Evolutionary conservation across 1,140 invertebrate species (phyloP), one percentile per base, ranked within the genome.

Genomic region (Papilio polyxenes): DNA sequence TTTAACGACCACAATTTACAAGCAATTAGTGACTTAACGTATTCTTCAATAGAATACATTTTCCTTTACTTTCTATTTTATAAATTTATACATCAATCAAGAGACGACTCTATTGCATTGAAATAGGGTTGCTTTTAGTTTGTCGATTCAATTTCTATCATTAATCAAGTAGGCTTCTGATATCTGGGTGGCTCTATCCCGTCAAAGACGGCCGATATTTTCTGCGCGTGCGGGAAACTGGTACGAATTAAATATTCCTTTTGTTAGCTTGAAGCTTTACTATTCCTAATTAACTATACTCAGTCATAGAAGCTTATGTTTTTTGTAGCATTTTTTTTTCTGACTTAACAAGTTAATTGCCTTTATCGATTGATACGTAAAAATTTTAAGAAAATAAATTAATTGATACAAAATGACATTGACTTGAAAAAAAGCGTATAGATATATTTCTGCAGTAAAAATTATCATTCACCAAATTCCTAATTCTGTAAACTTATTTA

Each of bases 181-280:
- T 65, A 65, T 65, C 23, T 56, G 53, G 13, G 53, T 65, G 10
- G 9, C 2, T 20, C 62, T 65, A 65, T 65, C 62, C 9, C 62
- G 31, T 69, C 65, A 72, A 40, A 72, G 65, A 37, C 31, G 31
- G 31, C 6, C n/a, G 65, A 37, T 72, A 72, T 72, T 72, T 72
- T 72, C 65, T 17, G 13, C 3, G 65, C 4, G 65, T 9, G 13
- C n/a, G 13, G 31, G 62, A 65, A 23, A 65, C 23, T 20, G 65
- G 23, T 37, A 37, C 23, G 23, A 72, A 72, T 72, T 72, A 72
- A 72, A 65, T 65, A 65, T 65, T 65, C 62, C 62, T 65, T 65
- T 10, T 65, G 62, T 65, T 65, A 31, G 10, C 20, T 37, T 31
- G 10, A 37, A 11, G n/a, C 59, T 62, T 20, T 23, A 31, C 23